Percentiles rank a stretch among this genome's conserved stretches.
phyloP scores from a whole-genome alignment of 2,888 invertebrate species.

The Pandemis heparana region DNA sequence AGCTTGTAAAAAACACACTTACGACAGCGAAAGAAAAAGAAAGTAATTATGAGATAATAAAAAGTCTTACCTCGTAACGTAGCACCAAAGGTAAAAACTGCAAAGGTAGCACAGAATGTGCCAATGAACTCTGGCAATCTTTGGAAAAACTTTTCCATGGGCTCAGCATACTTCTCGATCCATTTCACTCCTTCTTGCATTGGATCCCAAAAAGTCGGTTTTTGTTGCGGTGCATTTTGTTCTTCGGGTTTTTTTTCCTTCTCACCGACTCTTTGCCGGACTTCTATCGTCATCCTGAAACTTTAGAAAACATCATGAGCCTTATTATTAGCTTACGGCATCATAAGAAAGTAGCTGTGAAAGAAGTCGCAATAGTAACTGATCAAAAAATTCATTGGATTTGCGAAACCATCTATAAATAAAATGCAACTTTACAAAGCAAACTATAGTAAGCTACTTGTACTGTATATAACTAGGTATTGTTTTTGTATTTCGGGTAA shows the following conservation, averaged over 20 bases:
- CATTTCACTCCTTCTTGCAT: slow-evolving; percentile 85
- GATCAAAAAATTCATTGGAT: too few relatives aligned
- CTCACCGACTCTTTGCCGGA: slow-evolving; percentile 49
- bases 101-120: slow-evolving; percentile 84
- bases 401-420: too few relatives aligned
- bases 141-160: slow-evolving; percentile 84
- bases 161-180: slow-evolving; percentile 85
- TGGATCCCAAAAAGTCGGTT: slow-evolving; percentile 73
- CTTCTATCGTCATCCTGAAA: slow-evolving; percentile 56
- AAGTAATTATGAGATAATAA: background rate
- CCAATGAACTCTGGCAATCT: slow-evolving; percentile 83
- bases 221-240: slow-evolving; percentile 49
- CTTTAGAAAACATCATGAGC: background rate
- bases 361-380: too few relatives aligned
- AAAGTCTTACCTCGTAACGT: slow-evolving; percentile 84
- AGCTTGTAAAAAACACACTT: too few relatives aligned
- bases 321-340: too few relatives aligned
- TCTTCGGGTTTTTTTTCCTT: slow-evolving; percentile 42
- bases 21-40: too few relatives aligned
- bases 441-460: too few relatives aligned
- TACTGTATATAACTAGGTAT: too few relatives aligned
- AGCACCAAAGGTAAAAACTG: slow-evolving; percentile 87
- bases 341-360: too few relatives aligned
- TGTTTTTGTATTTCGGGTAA: too few relatives aligned
- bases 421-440: too few relatives aligned